phyloP scores from a whole-genome alignment of 37 sponge, comb jelly and placozoan genomes.

The Lycopodina hypogea region DNA sequence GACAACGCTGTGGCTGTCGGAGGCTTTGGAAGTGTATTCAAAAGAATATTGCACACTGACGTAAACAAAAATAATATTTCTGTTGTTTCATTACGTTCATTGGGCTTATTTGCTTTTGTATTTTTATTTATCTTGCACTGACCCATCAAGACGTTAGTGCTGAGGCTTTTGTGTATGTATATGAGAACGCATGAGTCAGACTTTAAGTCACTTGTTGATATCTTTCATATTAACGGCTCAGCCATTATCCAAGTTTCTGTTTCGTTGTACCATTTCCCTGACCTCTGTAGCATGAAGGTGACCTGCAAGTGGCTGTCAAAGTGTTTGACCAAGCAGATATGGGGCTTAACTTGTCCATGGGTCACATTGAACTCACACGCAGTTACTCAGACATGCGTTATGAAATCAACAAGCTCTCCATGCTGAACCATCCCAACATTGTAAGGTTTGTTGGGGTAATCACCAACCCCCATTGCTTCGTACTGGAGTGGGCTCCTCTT shows the following conservation, averaged over 20 bases:
- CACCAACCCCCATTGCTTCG: conserved; percentile 63
- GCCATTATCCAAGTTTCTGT: too few relatives aligned
- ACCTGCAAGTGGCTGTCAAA: conserved; percentile 53
- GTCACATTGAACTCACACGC: conserved; percentile 29
- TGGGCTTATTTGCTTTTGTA: background rate
- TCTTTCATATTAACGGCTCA: too few relatives aligned
- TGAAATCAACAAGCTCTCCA: conserved; percentile 61
- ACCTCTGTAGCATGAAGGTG: background rate
- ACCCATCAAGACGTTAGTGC: too few relatives aligned
- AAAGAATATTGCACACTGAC: conserved; percentile 3
- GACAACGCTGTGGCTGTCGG: conserved; percentile 16
- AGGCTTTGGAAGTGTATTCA: conserved; percentile 38
- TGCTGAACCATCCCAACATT: conserved; percentile 50
- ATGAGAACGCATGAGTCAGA: too few relatives aligned
- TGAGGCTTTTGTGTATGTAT: too few relatives aligned
- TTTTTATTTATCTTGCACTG: too few relatives aligned
- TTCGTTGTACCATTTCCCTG: background rate
- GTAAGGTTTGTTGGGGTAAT: conserved; percentile 58
- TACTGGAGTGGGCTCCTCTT: conserved; percentile 79
- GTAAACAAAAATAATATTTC: conserved; percentile 5
- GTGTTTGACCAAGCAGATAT: conserved; percentile 32
- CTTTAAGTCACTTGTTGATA: too few relatives aligned
- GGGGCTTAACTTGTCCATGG: background rate
- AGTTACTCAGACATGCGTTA: conserved; percentile 67
- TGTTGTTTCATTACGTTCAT: conserved; percentile 8